A percentile compares a stretch with the other conserved stretches of the same genome.
These are phyloP conservation scores for Rhinopithecus roxellana DNA, from an alignment of 2,113 vertebrate species.

Conservation along the genomic window DNA sequence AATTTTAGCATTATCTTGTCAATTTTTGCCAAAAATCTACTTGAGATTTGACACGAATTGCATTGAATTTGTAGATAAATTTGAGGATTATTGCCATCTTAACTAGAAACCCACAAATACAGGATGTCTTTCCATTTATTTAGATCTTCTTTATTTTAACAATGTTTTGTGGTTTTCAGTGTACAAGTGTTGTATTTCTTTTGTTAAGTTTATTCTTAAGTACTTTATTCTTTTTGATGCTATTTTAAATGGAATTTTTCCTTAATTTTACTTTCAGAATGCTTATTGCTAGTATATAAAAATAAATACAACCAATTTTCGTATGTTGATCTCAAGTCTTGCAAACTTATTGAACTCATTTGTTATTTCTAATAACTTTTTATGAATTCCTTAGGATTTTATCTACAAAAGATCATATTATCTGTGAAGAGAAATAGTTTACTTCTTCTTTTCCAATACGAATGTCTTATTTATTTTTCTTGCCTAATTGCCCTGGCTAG, in stretches of 20 bases:
- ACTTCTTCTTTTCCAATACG: neutral
- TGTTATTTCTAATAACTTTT: neutral
- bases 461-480: neutral
- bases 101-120: neutral
- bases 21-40: neutral
- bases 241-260: neutral
- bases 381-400: neutral
- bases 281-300: neutral
- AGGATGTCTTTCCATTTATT: neutral
- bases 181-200: neutral
- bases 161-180: neutral
- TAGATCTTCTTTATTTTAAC: neutral
- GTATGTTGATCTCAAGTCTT: neutral
- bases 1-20: neutral
- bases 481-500: neutral
- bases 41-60: neutral
- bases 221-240: neutral
- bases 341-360: neutral
- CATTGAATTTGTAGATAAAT: neutral
- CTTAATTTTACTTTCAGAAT: neutral
- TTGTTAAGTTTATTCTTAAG: neutral
- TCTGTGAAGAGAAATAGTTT: neutral
- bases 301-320: neutral
- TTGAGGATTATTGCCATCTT: neutral
- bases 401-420: neutral